Evolutionary conservation across 2,113 vertebrate genomes (phyloP).

Genomic region (rat (Rattus norvegicus)): DNA sequence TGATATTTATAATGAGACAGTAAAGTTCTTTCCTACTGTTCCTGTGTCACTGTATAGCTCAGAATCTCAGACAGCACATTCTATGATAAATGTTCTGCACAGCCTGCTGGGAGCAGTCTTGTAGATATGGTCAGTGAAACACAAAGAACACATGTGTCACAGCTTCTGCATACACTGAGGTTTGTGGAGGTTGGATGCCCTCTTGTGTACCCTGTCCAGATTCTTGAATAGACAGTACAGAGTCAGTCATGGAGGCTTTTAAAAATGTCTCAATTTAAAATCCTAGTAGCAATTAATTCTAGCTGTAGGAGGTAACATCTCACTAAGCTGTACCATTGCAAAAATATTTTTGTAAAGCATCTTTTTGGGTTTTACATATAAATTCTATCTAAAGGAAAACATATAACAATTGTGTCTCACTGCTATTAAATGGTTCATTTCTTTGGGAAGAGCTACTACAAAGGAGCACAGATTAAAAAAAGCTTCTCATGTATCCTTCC

Average conservation of each 20-base stretch:
- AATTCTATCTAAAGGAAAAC: background rate
- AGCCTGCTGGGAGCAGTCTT: background rate
- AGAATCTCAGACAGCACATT: slow-evolving; percentile 7
- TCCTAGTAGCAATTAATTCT: background rate
- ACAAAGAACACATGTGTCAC: background rate
- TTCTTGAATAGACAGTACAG: background rate
- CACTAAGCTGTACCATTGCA: background rate
- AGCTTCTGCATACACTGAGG: background rate
- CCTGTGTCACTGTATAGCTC: background rate
- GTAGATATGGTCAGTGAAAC: background rate
- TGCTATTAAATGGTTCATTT: background rate
- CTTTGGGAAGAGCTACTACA: background rate
- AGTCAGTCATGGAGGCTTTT: background rate
- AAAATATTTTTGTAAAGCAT: background rate
- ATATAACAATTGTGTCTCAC: background rate
- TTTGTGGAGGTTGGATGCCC: background rate
- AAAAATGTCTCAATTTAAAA: background rate
- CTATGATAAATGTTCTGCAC: background rate
- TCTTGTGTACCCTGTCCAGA: background rate
- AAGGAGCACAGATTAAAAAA: background rate
- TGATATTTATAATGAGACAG: background rate
- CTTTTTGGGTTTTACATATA: background rate
- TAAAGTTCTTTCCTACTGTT: background rate
- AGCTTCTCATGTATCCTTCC: background rate
- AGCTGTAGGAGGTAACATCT: background rate